Evolutionary conservation across 2,888 invertebrate species (phyloP).

Genomic region (Oscheius sp.): DNA sequence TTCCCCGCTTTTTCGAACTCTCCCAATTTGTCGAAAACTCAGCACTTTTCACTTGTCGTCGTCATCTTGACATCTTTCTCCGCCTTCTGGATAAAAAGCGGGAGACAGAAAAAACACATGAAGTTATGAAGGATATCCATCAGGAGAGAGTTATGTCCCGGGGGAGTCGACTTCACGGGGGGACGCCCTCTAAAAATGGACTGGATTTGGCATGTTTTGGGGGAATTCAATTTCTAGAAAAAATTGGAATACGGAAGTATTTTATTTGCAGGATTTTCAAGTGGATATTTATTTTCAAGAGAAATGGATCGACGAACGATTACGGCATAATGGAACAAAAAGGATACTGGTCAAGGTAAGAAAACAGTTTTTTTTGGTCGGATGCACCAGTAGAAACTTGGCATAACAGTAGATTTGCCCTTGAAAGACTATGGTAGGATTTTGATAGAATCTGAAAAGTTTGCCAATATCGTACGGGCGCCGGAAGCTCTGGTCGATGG

Average conservation of each 20-base stretch:
- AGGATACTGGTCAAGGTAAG: constrained; percentile 66
- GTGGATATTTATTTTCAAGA: constrained; percentile 73
- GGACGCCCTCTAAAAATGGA: constrained; percentile 3
- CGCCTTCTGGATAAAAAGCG: background rate
- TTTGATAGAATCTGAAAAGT: too few relatives aligned
- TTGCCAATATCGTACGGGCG: too few relatives aligned
- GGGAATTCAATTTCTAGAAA: background rate
- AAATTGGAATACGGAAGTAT: background rate
- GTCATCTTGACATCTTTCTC: constrained; percentile 7
- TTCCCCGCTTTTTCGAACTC: too few relatives aligned
- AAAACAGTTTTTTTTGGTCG: too few relatives aligned
- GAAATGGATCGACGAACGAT: constrained; percentile 68
- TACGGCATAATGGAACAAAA: constrained; percentile 66
- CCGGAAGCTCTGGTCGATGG: too few relatives aligned
- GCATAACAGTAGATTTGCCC: too few relatives aligned
- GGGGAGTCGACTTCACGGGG: background rate
- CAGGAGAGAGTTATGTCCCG: constrained; percentile 19
- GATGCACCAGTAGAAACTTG: too few relatives aligned
- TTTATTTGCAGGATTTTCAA: constrained; percentile 69
- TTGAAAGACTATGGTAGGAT: too few relatives aligned
- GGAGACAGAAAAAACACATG: background rate
- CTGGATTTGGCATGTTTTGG: background rate
- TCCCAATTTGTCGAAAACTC: background rate
- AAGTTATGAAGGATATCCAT: constrained; percentile 8
- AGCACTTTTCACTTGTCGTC: background rate